A percentile compares a stretch with the other conserved stretches of the same genome.
phyloP scores from a whole-genome alignment of 1,140 invertebrate genomes.

The Acromyrmex echinatior region DNA sequence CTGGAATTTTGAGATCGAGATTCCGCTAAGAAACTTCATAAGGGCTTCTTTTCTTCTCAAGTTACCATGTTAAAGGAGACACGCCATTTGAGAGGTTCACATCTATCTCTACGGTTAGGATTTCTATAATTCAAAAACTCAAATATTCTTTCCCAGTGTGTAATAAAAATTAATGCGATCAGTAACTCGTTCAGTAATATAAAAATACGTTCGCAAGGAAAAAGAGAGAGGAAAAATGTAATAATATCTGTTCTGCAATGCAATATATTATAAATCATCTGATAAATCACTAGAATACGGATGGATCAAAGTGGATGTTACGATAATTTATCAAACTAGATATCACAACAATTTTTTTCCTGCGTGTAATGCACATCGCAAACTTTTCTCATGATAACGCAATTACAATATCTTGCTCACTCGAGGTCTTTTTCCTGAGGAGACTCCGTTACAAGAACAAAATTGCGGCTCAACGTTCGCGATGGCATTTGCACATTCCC shows the following conservation, averaged over 20 bases:
- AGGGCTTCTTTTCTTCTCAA: slow-evolving; percentile 73
- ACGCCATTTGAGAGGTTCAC: not conserved
- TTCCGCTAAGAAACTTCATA: slow-evolving; percentile 61
- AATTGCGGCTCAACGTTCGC: slow-evolving; percentile 54
- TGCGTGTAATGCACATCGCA: not conserved
- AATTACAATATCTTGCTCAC: slow-evolving; percentile 55
- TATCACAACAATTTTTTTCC: not conserved
- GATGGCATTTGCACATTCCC: slow-evolving; percentile 63
- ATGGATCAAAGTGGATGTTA: not conserved
- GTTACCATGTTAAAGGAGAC: slow-evolving; percentile 69
- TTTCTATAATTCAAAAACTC: not conserved
- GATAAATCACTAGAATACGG: not conserved
- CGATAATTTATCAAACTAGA: not conserved
- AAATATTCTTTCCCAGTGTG: not conserved
- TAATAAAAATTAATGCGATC: not conserved
- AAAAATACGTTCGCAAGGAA: not conserved
- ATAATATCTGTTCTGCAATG: not conserved
- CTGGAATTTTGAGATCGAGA: slow-evolving; percentile 72
- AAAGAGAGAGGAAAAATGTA: not conserved
- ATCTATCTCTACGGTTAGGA: not conserved
- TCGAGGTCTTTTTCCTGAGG: slow-evolving; percentile 33
- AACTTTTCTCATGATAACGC: slow-evolving; percentile 49
- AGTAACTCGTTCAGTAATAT: not conserved
- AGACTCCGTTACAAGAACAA: slow-evolving; percentile 53
- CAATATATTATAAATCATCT: not conserved